A percentile compares a stretch with the other conserved stretches of the same genome.
Evolutionary conservation across 2,797 vertebrate species (phyloP).

Genomic region (Pangasius larnaudii): DNA sequence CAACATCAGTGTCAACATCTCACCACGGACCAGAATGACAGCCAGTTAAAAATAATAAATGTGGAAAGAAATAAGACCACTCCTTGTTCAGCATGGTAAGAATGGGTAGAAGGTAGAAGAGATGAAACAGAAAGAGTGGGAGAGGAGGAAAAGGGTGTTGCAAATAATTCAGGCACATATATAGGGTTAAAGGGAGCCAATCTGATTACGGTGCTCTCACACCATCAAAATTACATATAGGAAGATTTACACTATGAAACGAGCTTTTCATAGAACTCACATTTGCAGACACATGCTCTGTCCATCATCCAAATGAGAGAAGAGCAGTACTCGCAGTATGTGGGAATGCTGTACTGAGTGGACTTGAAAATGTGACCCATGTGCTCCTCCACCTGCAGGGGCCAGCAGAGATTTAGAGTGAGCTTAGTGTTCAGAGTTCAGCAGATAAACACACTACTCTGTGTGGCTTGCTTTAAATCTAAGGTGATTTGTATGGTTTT

Average conservation of each 20-base stretch:
- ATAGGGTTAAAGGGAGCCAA: neutral
- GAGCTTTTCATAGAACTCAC: slow-evolving; percentile 76
- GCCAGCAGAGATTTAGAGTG: slow-evolving; percentile 44
- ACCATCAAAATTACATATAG: neutral
- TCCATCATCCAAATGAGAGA: slow-evolving; percentile 99
- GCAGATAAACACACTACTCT: neutral
- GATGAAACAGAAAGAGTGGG: neutral
- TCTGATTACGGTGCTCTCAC: slow-evolving; percentile 5
- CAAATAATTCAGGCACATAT: neutral
- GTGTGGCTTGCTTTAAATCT: neutral
- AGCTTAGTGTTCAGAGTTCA: slow-evolving; percentile 32
- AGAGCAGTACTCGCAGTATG: slow-evolving; percentile 97
- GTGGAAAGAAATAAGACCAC: neutral
- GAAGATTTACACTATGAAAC: neutral
- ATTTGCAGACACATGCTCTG: slow-evolving; percentile 95
- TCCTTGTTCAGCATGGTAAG: neutral
- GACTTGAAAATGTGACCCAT: slow-evolving; percentile 97
- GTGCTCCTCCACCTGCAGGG: slow-evolving; percentile 91
- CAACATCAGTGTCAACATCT: slow-evolving; percentile 55
- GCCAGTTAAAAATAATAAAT: neutral
- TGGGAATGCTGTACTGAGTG: slow-evolving; percentile 98
- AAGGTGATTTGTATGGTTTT: neutral
- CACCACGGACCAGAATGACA: slow-evolving; percentile 2
- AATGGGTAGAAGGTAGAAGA: slow-evolving; percentile 37
- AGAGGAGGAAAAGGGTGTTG: neutral